Evolutionary conservation across 1,140 invertebrate genomes (phyloP), one percentile per base, ranked within the genome.

Genomic region (Nephila pilipes): DNA sequence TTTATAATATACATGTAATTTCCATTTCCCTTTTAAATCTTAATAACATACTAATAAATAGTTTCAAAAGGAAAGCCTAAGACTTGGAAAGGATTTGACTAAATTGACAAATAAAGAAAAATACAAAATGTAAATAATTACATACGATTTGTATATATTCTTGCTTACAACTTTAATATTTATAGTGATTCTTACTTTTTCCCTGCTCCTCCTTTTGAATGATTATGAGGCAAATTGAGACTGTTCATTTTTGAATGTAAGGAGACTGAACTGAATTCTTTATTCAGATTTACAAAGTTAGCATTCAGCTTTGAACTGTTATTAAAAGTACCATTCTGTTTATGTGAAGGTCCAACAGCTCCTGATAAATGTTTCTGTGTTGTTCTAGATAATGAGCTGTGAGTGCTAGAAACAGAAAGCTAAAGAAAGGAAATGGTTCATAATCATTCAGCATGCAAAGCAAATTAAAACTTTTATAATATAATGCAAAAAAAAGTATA

Each of bases 231-330:
- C 18, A 58, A 20, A 75, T 92, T 83, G 2, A 91, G 36, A 46
- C 55, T 65, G 1, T 91, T 91, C 57, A 91, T 63, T 32, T 92
- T 92, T 69, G 90, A 92, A 22, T 65, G 80, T 10, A 85, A 12
- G 69, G 80, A 85, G 16, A 75, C 60, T 75, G 58, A 54, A 69
- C 90, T 92, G 20, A 55, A 69, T 60, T 85, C 55, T 29, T 92
- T 20, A 29, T 92, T 92, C 32, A 92, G 18, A 32, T 92, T 92
- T 18, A 57, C 79, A 36, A 60, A 60, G 46, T 90, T 63, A 58
- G n/a, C 32, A 12, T 80, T 63, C 4, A 81, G 8, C 32, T 90
- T 90, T n/a, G 80, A 81, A 25, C 38, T 81, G 22, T 8, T 54
- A 6, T 36, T 32, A 10, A 75, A 16, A 75, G 25, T 20, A 18